Percentiles rank a stretch among this genome's conserved stretches.
Evolutionary conservation across 2,888 invertebrate species (phyloP).

Genomic region (Disparrhopalites patrizii): DNA sequence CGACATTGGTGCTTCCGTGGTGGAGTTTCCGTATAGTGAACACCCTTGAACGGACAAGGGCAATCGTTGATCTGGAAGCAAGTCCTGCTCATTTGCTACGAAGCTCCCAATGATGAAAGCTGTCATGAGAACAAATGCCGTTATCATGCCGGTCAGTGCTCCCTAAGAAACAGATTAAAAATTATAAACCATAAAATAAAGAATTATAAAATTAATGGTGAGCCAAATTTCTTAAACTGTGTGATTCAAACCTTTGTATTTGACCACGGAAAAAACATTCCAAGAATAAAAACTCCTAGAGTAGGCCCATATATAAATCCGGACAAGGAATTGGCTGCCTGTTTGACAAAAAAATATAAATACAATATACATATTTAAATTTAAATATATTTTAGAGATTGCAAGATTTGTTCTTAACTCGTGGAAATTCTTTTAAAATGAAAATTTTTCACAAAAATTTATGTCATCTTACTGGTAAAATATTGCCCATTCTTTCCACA

Average conservation of each 20-base stretch:
- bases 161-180: constrained; percentile 48
- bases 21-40: background rate
- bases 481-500: constrained; percentile 55
- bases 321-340: constrained; percentile 58
- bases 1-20: constrained; percentile 1
- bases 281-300: constrained; percentile 78
- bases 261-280: constrained; percentile 83
- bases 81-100: constrained; percentile 43
- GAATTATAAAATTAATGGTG: background rate
- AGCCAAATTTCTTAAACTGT: background rate
- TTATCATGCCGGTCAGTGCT: constrained; percentile 49
- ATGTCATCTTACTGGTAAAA: constrained; percentile 51
- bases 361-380: background rate
- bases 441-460: too few relatives aligned
- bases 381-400: too few relatives aligned
- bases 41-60: constrained; percentile 30
- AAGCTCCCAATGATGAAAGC: constrained; percentile 50
- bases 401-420: too few relatives aligned
- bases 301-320: constrained; percentile 86
- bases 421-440: too few relatives aligned
- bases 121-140: constrained; percentile 49
- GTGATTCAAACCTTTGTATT: constrained; percentile 66
- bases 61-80: constrained; percentile 39
- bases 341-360: background rate
- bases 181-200: background rate